Percentiles rank a stretch among this genome's conserved stretches.
phyloP scores from a whole-genome alignment of 1,140 invertebrate species.

The Dryas iulia region DNA sequence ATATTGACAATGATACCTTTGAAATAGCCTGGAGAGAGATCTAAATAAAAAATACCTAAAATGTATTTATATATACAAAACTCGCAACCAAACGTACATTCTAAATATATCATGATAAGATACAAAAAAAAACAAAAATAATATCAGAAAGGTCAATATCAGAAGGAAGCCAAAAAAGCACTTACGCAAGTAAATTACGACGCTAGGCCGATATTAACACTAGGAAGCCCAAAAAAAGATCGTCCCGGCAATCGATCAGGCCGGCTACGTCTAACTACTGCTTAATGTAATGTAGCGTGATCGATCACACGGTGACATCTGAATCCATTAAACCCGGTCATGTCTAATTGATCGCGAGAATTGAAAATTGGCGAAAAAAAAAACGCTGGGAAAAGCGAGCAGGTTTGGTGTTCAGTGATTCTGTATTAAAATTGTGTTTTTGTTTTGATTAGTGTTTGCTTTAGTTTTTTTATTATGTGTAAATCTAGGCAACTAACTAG shows the following conservation, averaged over 20 bases:
- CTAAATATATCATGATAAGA: too few species aligned
- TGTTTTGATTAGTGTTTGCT: too few species aligned
- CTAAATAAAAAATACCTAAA: too few species aligned
- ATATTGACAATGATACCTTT: too few species aligned
- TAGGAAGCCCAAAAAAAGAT: background rate
- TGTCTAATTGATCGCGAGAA: slow-evolving; percentile 70
- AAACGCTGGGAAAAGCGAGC: background rate
- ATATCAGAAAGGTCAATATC: background rate
- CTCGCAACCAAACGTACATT: too few species aligned
- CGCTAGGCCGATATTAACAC: background rate
- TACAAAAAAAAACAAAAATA: background rate
- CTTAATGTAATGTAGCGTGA: slow-evolving; percentile 65
- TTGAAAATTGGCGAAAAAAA: slow-evolving; percentile 52
- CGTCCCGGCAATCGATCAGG: slow-evolving; percentile 57
- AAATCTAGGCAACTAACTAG: too few species aligned
- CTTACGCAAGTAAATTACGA: background rate
- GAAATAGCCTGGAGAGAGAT: too few species aligned
- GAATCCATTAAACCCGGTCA: slow-evolving; percentile 66
- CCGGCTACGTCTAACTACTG: slow-evolving; percentile 49
- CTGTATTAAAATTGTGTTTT: background rate
- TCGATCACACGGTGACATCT: slow-evolving; percentile 63
- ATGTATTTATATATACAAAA: too few species aligned
- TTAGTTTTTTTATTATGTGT: too few species aligned
- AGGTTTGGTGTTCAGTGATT: background rate
- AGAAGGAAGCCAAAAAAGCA: background rate